A percentile compares a stretch with the other conserved stretches of the same genome.
Conservation (phyloP, 2,113 vertebrate genomes). For the Saguinus midas region DNA sequence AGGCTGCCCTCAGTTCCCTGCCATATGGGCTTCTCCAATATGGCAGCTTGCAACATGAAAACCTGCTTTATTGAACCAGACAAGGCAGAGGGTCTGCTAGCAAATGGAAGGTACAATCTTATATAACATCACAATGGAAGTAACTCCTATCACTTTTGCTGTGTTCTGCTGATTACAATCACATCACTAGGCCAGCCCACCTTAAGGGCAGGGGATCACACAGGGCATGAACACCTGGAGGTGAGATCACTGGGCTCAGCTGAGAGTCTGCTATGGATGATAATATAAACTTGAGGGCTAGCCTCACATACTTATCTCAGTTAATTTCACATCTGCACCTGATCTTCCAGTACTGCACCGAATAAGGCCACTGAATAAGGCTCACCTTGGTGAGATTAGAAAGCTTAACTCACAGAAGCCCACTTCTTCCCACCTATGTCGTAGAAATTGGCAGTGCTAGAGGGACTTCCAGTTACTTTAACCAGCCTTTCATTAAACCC, state of each 20-base stretch:
- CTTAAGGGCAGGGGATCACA: neutral
- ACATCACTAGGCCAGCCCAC: neutral
- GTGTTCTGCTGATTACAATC: neutral
- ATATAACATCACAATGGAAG: neutral
- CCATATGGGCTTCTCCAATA: neutral
- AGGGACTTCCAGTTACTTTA: neutral
- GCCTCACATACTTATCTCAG: neutral
- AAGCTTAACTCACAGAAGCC: neutral
- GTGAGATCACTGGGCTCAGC: too few species aligned
- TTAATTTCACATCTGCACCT: neutral
- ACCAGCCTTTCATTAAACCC: neutral
- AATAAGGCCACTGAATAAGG: neutral
- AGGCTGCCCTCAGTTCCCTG: neutral
- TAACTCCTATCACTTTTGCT: neutral
- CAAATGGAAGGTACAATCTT: neutral
- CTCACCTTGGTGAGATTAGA: neutral
- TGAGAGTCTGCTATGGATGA: neutral
- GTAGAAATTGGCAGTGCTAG: neutral
- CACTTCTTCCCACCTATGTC: neutral
- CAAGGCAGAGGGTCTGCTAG: neutral
- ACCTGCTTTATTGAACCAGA: neutral
- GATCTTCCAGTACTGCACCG: neutral
- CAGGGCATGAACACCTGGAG: neutral
- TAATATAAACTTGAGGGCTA: neutral
- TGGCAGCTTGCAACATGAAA: neutral